Percentiles rank a stretch among this genome's conserved stretches.
Evolutionary conservation across 2,888 invertebrate species (phyloP).

Genomic region (Mongoloraphidia duomilia): DNA sequence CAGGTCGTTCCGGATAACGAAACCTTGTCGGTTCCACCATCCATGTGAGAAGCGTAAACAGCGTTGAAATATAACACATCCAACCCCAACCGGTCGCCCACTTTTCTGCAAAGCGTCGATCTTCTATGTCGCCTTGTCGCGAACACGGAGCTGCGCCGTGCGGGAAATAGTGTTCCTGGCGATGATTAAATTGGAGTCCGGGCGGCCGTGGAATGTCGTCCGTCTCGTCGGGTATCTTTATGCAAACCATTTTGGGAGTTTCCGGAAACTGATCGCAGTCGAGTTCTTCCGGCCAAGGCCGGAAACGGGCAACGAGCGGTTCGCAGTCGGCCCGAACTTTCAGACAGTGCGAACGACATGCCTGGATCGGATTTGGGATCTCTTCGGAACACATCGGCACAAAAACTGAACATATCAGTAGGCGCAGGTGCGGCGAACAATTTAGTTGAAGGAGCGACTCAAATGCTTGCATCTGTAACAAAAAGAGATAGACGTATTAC

Average conservation of each 20-base stretch:
- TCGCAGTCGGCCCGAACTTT: constrained; percentile 58
- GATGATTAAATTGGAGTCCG: constrained; percentile 5
- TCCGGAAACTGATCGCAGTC: constrained; percentile 71
- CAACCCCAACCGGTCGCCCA: constrained; percentile 68
- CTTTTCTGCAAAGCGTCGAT: constrained; percentile 54
- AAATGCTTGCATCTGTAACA: constrained; percentile 54
- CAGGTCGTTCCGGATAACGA: constrained; percentile 84
- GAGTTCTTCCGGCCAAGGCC: constrained; percentile 56
- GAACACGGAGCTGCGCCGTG: neutral
- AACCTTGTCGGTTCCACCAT: constrained; percentile 80
- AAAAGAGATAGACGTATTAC: constrained; percentile 15
- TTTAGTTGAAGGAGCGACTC: constrained; percentile 60
- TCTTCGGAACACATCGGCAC: constrained; percentile 84
- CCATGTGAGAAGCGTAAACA: constrained; percentile 74
- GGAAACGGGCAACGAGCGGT: constrained; percentile 44
- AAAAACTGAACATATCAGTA: constrained; percentile 81
- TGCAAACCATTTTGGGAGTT: constrained; percentile 52
- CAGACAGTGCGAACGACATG: constrained; percentile 75
- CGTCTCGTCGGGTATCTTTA: constrained; percentile 39
- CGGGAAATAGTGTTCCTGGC: neutral
- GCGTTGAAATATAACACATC: constrained; percentile 63
- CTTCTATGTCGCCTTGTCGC: constrained; percentile 27
- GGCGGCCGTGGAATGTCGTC: constrained; percentile 8
- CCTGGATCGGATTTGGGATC: constrained; percentile 61
- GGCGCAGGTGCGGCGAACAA: constrained; percentile 67